Conservation (phyloP, 1,140 invertebrate species). For the Camponotus floridanus region DNA sequence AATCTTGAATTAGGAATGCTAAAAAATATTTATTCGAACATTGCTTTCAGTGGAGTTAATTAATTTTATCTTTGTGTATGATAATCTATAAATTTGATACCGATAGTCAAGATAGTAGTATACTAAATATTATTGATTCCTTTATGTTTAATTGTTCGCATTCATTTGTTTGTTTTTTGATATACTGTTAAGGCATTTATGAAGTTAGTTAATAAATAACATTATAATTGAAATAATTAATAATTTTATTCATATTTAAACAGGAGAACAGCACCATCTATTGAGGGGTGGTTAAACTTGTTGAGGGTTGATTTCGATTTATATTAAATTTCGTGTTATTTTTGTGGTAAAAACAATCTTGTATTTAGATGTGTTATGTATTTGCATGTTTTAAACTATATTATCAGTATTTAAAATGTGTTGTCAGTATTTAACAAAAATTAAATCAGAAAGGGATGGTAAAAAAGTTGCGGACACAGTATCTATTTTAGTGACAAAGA, state of each 20-base stretch:
- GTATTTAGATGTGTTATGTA: too few species aligned
- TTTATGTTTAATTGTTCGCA: too few species aligned
- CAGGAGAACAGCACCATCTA: conserved; percentile 16
- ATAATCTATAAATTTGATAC: neutral
- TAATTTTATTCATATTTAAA: too few species aligned
- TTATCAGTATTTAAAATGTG: neutral
- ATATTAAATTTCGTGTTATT: neutral
- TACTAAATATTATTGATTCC: too few species aligned
- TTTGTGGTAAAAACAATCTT: neutral
- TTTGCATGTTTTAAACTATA: neutral
- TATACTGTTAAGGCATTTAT: too few species aligned
- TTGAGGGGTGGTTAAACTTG: conserved; percentile 2
- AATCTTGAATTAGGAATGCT: neutral
- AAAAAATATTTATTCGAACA: neutral
- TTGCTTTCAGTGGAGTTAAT: neutral
- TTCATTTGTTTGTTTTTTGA: too few species aligned
- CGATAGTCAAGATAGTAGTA: neutral
- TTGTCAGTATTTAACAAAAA: neutral
- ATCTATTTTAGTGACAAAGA: neutral
- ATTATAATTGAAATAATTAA: too few species aligned
- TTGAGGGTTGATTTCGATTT: conserved; percentile 14
- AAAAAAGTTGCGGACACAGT: conserved; percentile 39
- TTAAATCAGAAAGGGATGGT: neutral
- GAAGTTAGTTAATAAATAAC: too few species aligned
- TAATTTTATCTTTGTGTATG: neutral